Percentiles rank a stretch among this genome's conserved stretches.
phyloP scores from a whole-genome alignment of 2,113 vertebrate species.

The Heterotilapia buettikoferi region DNA sequence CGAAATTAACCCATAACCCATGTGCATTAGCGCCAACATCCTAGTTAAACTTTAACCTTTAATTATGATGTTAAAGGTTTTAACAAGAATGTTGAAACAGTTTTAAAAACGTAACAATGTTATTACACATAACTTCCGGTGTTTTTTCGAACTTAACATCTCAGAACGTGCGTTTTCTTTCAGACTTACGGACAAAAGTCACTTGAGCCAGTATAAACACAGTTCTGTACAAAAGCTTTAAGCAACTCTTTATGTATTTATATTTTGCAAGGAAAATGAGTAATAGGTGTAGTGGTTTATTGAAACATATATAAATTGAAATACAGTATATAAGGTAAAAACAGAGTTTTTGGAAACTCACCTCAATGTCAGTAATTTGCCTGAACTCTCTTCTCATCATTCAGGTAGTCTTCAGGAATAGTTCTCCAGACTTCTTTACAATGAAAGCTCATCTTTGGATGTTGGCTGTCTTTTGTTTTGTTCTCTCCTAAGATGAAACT shows the following conservation, averaged over 20 bases:
- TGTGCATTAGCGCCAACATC: background rate
- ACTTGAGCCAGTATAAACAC: background rate
- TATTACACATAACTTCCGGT: background rate
- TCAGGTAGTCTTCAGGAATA: background rate
- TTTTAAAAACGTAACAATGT: background rate
- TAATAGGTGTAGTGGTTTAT: background rate
- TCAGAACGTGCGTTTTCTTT: background rate
- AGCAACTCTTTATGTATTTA: background rate
- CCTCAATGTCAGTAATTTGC: background rate
- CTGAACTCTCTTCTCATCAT: background rate
- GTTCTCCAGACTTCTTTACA: background rate
- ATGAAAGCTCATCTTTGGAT: background rate
- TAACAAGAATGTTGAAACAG: background rate
- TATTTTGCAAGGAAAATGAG: background rate
- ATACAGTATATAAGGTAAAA: background rate
- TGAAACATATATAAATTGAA: background rate
- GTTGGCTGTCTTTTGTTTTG: background rate
- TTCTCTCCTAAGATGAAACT: background rate
- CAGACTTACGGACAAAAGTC: background rate
- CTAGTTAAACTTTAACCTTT: background rate
- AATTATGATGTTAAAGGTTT: background rate
- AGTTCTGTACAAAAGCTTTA: background rate
- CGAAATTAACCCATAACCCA: background rate
- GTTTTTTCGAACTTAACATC: background rate
- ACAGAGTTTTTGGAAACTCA: accelerated